phyloP scores from a whole-genome alignment of 2,113 vertebrate species.

The Eleginops maclovinus region DNA sequence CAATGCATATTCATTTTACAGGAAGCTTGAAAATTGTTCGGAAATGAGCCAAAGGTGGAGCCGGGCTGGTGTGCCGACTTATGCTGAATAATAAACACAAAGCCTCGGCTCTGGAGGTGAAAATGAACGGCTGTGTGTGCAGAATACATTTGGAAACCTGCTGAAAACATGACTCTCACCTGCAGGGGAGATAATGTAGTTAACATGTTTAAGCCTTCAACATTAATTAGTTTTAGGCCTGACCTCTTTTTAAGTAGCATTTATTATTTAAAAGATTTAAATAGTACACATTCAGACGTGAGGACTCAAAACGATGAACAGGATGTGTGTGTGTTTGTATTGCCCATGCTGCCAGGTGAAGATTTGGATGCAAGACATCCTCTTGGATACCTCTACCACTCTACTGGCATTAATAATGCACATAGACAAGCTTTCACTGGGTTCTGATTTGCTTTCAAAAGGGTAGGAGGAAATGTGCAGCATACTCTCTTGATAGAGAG shows the following conservation, averaged over 20 bases:
- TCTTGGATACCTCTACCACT: conserved; percentile 54
- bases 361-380: conserved; percentile 43
- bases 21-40: conserved; percentile 79
- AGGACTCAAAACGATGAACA: neutral
- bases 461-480: conserved; percentile 62
- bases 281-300: neutral
- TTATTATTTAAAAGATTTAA: neutral
- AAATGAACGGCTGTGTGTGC: conserved; percentile 35
- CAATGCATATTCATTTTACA: conserved; percentile 84
- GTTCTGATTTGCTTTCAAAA: conserved; percentile 76
- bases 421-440: conserved; percentile 67
- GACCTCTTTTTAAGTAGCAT: neutral
- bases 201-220: neutral
- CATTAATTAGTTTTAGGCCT: neutral
- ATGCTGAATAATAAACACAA: conserved; percentile 62
- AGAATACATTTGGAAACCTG: conserved; percentile 25
- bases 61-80: conserved; percentile 55
- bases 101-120: conserved; percentile 56
- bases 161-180: conserved; percentile 16
- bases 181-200: neutral
- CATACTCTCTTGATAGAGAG: conserved; percentile 48
- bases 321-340: conserved; percentile 4
- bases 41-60: conserved; percentile 80
- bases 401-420: conserved; percentile 79
- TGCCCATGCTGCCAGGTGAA: conserved; percentile 28